Evolutionary conservation across 2,888 invertebrate genomes (phyloP).

Genomic region (Eristalis tenax): DNA sequence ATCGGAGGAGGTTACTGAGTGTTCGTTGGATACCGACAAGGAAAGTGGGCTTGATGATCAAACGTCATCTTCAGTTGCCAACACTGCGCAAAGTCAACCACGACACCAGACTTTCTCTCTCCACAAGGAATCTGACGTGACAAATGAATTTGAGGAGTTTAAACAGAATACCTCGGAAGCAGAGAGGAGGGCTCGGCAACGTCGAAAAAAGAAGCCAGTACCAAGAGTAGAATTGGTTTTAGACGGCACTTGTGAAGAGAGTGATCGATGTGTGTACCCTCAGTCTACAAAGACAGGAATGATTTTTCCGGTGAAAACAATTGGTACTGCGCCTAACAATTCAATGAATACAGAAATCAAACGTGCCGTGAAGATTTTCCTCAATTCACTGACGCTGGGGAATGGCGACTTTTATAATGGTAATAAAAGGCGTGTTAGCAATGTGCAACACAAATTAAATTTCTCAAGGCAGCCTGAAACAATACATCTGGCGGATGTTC

Average conservation of each 20-base stretch:
- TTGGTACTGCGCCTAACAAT: neutral
- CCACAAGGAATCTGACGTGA: too few species aligned
- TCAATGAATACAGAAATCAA: conserved; percentile 44
- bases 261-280: too few species aligned
- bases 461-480: neutral
- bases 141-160: neutral
- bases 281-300: neutral
- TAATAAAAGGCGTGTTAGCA: neutral
- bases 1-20: neutral
- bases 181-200: neutral
- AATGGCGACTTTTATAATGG: neutral
- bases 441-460: neutral
- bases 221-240: neutral
- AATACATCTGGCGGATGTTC: neutral
- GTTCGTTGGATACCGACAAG: neutral
- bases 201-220: neutral
- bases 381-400: conserved; percentile 32
- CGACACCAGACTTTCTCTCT: neutral
- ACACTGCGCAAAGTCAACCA: neutral
- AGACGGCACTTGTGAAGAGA: neutral
- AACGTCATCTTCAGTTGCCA: neutral
- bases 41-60: neutral
- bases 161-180: neutral
- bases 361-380: conserved; percentile 57
- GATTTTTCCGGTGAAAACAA: neutral